Percentiles rank a stretch among this genome's conserved stretches.
Evolutionary conservation across 2,888 invertebrate genomes (phyloP).

Genomic region (Piscicola geometra): DNA sequence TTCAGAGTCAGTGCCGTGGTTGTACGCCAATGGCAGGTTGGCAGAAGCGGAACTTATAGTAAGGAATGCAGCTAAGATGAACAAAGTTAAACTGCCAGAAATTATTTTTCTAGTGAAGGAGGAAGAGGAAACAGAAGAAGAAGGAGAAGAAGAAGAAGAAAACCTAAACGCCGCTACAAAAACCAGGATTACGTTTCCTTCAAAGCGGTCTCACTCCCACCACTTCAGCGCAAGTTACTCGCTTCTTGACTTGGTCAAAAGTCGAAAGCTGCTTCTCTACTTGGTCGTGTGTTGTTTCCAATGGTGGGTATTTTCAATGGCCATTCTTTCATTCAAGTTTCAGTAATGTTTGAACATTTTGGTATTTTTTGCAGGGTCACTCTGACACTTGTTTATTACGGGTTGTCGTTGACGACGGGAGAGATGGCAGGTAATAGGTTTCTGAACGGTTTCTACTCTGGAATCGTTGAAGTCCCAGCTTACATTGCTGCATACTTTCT

Average conservation of each 20-base stretch:
- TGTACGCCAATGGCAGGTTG: constrained; percentile 41
- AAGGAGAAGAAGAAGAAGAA: not conserved
- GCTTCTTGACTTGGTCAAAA: constrained; percentile 1
- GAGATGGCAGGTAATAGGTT: constrained; percentile 47
- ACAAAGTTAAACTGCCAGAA: constrained; percentile 39
- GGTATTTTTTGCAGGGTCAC: constrained; percentile 44
- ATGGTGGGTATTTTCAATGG: not conserved
- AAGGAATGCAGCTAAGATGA: constrained; percentile 42
- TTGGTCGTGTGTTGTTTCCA: not conserved
- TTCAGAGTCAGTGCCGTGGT: constrained; percentile 45
- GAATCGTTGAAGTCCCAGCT: constrained; percentile 45
- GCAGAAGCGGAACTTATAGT: constrained; percentile 43
- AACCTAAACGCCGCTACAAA: not conserved
- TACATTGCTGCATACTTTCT: constrained; percentile 41
- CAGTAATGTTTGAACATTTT: not conserved
- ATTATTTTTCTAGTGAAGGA: not conserved
- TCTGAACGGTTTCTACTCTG: constrained; percentile 45
- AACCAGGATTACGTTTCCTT: not conserved
- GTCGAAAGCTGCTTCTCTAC: not conserved
- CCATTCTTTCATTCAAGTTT: not conserved
- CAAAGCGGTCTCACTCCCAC: not conserved
- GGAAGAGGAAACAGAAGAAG: not conserved
- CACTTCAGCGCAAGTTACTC: not conserved
- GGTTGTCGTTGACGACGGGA: constrained; percentile 46
- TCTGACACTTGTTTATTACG: constrained; percentile 47